phyloP scores from a whole-genome alignment of 1,140 invertebrate genomes.

The Eulimnadia texana region DNA sequence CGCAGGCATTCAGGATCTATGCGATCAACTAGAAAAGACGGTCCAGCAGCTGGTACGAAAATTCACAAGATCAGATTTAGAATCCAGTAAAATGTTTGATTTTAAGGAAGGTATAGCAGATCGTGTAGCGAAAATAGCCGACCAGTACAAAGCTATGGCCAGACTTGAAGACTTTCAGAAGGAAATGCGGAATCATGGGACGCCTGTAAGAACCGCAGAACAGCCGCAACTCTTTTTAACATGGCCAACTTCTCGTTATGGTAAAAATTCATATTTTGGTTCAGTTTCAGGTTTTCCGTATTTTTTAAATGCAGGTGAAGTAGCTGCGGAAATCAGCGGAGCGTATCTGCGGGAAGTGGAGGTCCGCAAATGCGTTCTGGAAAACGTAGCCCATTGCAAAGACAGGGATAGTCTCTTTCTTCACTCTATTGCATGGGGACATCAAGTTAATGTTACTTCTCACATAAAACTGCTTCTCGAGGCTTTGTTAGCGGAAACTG shows the following conservation, averaged over 20 bases:
- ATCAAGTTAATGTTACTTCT: slow-evolving; percentile 1
- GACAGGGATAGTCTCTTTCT: slow-evolving; percentile 1
- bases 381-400: slow-evolving; percentile 8
- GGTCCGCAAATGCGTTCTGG: neutral
- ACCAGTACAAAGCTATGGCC: slow-evolving; percentile 1
- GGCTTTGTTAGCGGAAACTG: slow-evolving; percentile 2
- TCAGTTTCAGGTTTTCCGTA: neutral
- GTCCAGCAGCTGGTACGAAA: neutral
- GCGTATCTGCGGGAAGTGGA: neutral
- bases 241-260: slow-evolving; percentile 3
- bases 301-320: neutral
- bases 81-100: neutral
- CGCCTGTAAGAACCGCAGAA: neutral
- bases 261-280: neutral
- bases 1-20: neutral
- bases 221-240: neutral
- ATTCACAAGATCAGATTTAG: neutral
- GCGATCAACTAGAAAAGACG: neutral
- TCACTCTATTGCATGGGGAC: neutral
- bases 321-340: neutral
- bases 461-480: neutral
- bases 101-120: neutral
- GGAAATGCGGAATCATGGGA: neutral
- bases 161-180: neutral
- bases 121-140: neutral